These are phyloP conservation scores for Atta cephalotes DNA, from an alignment of 1,140 invertebrate species.

Conservation along the genomic window DNA sequence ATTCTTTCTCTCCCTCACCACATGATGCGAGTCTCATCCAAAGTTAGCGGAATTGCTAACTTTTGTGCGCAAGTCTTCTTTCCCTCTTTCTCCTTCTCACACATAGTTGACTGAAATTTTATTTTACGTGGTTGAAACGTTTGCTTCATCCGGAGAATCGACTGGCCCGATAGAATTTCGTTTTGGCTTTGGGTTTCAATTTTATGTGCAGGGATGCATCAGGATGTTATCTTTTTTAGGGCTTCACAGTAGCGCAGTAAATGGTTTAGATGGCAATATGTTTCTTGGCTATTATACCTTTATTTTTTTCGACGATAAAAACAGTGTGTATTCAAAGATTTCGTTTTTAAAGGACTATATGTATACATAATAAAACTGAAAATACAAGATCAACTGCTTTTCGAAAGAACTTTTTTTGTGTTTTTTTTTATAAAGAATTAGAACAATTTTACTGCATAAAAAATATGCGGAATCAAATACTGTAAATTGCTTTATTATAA, in stretches of 20 bases:
- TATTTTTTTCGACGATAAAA: not conserved
- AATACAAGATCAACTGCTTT: not conserved
- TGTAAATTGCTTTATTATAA: not conserved
- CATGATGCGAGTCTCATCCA: not conserved
- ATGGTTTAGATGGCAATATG: not conserved
- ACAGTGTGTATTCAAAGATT: not conserved
- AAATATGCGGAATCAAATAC: not conserved
- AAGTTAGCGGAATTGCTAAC: not conserved
- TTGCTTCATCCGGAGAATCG: constrained; percentile 28
- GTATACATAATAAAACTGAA: not conserved
- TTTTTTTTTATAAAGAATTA: not conserved
- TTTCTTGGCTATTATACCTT: not conserved
- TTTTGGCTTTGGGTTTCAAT: not conserved
- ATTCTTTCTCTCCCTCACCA: constrained; percentile 14
- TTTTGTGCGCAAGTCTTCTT: constrained; percentile 19
- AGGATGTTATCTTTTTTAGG: constrained; percentile 7
- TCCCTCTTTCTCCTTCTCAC: not conserved
- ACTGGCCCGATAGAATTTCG: constrained; percentile 9
- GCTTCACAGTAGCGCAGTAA: not conserved
- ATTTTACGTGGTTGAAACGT: not conserved
- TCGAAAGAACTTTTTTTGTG: not conserved
- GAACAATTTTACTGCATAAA: not conserved
- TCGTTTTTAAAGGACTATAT: not conserved
- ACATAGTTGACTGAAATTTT: constrained; percentile 13
- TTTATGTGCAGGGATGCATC: not conserved